These are phyloP conservation scores for Montifringilla adamsi DNA, from an alignment of 2,113 vertebrate genomes.

Conservation along the genomic window DNA sequence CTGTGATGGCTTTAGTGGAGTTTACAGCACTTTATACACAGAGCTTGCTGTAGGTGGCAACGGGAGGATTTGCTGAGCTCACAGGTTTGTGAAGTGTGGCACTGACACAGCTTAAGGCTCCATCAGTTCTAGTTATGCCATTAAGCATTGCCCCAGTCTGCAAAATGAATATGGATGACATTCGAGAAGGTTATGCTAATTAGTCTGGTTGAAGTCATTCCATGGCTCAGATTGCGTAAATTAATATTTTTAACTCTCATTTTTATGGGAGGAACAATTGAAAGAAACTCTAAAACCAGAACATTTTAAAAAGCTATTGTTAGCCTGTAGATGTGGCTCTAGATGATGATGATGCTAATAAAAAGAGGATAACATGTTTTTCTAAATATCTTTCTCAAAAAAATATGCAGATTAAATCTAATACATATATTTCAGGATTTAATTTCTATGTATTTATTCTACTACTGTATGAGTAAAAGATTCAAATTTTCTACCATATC, in stretches of 20 bases:
- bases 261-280: slow-evolving; percentile 13
- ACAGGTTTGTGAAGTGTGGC: neutral
- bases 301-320: neutral
- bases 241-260: slow-evolving; percentile 50
- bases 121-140: slow-evolving; percentile 44
- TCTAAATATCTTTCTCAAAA: neutral
- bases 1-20: neutral
- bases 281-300: neutral
- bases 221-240: neutral
- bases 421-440: neutral
- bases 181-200: slow-evolving; percentile 44
- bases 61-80: neutral
- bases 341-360: neutral
- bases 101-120: slow-evolving; percentile 18
- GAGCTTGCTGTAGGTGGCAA: slow-evolving; percentile 14
- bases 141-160: slow-evolving; percentile 19
- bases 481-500: neutral
- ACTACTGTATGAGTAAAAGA: neutral
- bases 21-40: neutral
- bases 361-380: neutral
- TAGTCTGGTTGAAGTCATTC: slow-evolving; percentile 11
- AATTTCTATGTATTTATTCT: neutral
- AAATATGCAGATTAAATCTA: neutral
- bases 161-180: slow-evolving; percentile 47
- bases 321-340: neutral